These are phyloP conservation scores for Thunnus maccoyii DNA, from an alignment of 2,113 vertebrate species.

Conservation along the genomic window DNA sequence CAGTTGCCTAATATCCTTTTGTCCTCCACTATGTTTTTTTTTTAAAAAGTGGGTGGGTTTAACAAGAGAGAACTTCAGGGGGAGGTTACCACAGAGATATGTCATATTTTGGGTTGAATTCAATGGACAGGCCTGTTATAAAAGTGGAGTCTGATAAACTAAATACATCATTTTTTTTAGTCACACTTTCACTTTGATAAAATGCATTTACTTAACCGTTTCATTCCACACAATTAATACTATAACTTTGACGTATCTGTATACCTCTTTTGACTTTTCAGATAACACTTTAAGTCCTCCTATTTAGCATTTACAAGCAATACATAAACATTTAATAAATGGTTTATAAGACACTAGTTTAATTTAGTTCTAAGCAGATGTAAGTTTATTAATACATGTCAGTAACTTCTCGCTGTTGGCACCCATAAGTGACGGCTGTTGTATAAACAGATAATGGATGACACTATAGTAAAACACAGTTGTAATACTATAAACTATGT, in stretches of 20 bases:
- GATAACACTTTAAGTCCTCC: no score
- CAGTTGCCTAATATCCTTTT: slow-evolving; percentile 24
- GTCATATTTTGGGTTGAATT: not conserved
- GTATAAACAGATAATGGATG: no score
- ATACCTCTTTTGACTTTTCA: not conserved
- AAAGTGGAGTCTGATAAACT: not conserved
- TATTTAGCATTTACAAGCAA: no score
- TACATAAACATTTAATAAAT: no score
- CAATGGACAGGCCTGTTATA: not conserved
- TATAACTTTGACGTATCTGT: not conserved
- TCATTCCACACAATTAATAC: not conserved
- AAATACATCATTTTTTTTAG: not conserved
- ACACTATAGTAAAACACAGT: no score
- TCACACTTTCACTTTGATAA: not conserved
- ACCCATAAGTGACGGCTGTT: no score
- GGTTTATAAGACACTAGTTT: no score
- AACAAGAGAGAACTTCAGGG: not conserved
- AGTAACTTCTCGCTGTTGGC: no score
- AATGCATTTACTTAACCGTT: not conserved
- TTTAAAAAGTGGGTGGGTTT: not conserved
- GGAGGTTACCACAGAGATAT: not conserved
- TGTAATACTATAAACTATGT: no score
- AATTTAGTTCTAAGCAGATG: no score
- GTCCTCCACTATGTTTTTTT: not conserved
- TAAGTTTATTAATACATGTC: no score